Evolutionary conservation across 2,113 vertebrate species (phyloP), one percentile per base, ranked within the genome.

Genomic region (Podarcis muralis): DNA sequence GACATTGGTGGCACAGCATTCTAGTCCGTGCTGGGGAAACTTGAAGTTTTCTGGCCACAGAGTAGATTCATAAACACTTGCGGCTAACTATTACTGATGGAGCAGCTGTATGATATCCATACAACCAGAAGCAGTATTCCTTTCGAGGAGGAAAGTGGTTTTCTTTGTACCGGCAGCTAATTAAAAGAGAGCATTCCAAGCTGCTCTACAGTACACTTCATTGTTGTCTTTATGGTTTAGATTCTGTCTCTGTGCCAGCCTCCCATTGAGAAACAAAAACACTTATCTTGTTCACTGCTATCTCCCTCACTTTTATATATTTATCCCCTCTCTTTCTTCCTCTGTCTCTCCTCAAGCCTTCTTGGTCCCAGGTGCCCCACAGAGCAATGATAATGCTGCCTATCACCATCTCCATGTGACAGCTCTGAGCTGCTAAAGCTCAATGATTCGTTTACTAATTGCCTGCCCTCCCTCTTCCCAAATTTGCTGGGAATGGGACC

Each of bases 381-480:
- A 85, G 92, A 66, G 91, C 92, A 93, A 93, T 82, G 88, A 96
- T 95, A 89, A 96, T 94, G 96, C 94, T 87, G 87, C 92, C 90
- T 85, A 96, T 93, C 93, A 48, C 92, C 11, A 89, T 79, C 78
- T 87, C 92, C 95, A 94, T 93, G 92, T 96, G 96, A 94, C 95
- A 95, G 95, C 95, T 95, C 91, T 65, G n/a, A 93, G 95, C 95
- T 76, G 92, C 83, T 92, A 95, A 93, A 93, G 93, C 94, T 94
- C 92, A 68, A 85, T 96, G 94, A 96, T 95, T 95, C 94, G 96
- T 96, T 93, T 85, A 69, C 93, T 97, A 96, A 96, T 96, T 97
- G 92, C 59, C 1, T 7, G 87, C 1, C 7, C 83, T 5, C 77
- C 92, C 59, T 83, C 0, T 3, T 9, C 1, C 43, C 86, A 0